Base-by-base conservation (phyloP, 2,113 vertebrate species). In the Elephantulus edwardii region DNA sequence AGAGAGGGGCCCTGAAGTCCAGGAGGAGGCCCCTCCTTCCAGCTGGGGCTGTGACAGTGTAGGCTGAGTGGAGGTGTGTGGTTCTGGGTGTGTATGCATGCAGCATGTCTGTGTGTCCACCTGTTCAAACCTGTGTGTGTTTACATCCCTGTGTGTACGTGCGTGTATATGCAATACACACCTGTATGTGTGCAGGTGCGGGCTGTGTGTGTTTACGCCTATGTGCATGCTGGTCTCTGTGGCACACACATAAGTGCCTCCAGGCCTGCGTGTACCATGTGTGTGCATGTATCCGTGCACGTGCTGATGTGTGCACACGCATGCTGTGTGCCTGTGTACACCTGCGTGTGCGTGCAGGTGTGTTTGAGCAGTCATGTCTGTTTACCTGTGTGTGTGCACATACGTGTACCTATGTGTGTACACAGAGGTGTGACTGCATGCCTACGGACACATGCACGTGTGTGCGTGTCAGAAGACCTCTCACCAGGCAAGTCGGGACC, bases 131-230 rank as follows among this genome's bases (percentile, higher is more conserved):
- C 6, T 35, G n/a, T 22, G 26, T 26, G 74, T 12, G 5, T 56
- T 7, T 0, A 16, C 48, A 50, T 8, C 16, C 16, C 38, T 54
- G 3, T 62, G 20, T 13, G 10, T 8, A 2, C 1, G 52, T n/a
- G 40, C 35, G 40, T 79, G 3, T 38, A 50, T 16, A 50, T n/a
- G n/a, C n/a, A n/a, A n/a, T n/a, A n/a, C n/a, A n/a, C n/a, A n/a
- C n/a, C n/a, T n/a, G n/a, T n/a, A n/a, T 50, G 48, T 50, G 48
- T 50, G 48, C 48, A n/a, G n/a, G n/a, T n/a, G n/a, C n/a, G n/a
- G n/a, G n/a, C 48, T 50, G 16, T 50, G 48, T 50, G n/a, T n/a
- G n/a, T n/a, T n/a, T 56, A 20, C 54, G 26, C 22, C 20, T 58
- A 26, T 58, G 56, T 20, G 56, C 9, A 24, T 58, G 56, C 22